phyloP scores from a whole-genome alignment of 2,113 vertebrate species.

The Ictalurus punctatus region DNA sequence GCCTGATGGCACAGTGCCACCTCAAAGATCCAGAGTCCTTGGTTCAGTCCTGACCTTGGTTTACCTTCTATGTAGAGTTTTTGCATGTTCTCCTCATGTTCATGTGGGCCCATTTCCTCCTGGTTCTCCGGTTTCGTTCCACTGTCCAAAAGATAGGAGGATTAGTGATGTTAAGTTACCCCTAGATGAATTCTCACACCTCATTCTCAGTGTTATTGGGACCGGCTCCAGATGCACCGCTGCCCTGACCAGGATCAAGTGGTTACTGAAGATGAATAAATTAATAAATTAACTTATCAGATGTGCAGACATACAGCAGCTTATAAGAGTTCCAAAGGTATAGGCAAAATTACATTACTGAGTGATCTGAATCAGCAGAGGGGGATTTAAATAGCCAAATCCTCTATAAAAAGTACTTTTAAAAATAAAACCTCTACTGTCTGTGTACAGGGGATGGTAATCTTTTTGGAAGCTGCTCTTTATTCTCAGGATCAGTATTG shows the following conservation, averaged over 20 bases:
- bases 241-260: neutral
- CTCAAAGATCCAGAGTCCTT: neutral
- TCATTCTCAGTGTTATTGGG: neutral
- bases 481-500: neutral
- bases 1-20: neutral
- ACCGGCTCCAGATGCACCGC: neutral
- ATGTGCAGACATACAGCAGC: neutral
- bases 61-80: too few relatives aligned
- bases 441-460: neutral
- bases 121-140: neutral
- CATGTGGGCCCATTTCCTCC: neutral
- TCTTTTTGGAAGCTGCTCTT: neutral
- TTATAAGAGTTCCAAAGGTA: neutral
- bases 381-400: neutral
- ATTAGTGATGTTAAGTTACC: neutral
- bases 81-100: neutral
- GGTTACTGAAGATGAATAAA: neutral
- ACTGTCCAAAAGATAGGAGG: neutral
- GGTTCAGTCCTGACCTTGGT: neutral
- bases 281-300: neutral
- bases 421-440: neutral
- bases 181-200: neutral
- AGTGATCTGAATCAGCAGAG: neutral
- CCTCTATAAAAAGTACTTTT: neutral
- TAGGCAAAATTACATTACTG: neutral